These are phyloP conservation scores for Loripinus fragilis DNA, from an alignment of 2,888 invertebrate species.

Conservation along the genomic window DNA sequence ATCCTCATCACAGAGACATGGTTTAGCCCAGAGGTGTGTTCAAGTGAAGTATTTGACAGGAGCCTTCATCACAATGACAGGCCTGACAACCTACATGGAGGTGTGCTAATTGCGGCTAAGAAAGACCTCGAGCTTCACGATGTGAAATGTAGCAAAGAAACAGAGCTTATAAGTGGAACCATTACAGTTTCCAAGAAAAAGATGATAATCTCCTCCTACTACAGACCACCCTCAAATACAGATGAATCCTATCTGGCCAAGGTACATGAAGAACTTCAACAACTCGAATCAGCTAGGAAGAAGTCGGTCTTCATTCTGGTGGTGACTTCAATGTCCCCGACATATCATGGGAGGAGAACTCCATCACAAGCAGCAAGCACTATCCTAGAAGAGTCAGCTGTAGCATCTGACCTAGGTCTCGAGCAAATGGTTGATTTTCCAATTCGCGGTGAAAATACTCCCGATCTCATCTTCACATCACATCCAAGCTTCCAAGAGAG, in stretches of 20 bases:
- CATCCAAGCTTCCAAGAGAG: background rate
- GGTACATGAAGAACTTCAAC: background rate
- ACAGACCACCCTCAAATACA: background rate
- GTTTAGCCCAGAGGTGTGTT: background rate
- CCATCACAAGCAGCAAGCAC: too few species aligned
- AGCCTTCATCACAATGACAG: background rate
- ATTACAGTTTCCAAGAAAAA: background rate
- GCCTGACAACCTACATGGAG: background rate
- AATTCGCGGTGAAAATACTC: background rate
- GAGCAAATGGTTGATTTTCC: slow-evolving; percentile 12
- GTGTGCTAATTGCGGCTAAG: background rate
- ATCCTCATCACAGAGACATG: slow-evolving; percentile 20
- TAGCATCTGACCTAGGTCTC: background rate
- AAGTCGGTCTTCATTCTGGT: background rate
- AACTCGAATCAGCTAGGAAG: background rate
- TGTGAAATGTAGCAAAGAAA: background rate
- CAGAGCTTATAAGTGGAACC: background rate
- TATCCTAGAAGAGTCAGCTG: too few species aligned
- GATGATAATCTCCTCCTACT: background rate
- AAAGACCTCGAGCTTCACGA: background rate
- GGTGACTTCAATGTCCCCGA: slow-evolving; percentile 4
- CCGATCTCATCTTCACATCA: background rate
- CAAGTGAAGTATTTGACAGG: background rate
- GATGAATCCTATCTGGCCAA: background rate
- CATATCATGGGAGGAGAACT: background rate